Conservation (phyloP, 1,140 invertebrate species). For the Watersipora subatra region DNA sequence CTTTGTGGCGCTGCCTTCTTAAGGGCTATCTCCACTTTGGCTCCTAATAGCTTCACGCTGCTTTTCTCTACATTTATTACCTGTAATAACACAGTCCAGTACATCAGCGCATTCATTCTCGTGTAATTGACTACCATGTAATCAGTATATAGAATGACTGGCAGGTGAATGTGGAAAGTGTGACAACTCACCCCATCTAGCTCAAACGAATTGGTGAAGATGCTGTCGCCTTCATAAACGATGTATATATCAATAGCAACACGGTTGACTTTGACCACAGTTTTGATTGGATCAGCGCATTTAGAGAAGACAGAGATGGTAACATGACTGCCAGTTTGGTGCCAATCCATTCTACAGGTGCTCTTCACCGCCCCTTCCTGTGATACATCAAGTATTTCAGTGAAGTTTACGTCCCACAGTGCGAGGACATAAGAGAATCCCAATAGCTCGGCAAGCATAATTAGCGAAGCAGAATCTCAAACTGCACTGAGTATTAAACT, state of each 20-base stretch:
- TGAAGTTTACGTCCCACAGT: background rate
- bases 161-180: background rate
- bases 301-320: constrained; percentile 80
- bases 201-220: constrained; percentile 28
- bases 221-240: constrained; percentile 60
- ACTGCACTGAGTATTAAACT: background rate
- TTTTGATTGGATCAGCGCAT: constrained; percentile 63
- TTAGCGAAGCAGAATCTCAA: background rate
- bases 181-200: background rate
- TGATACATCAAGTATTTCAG: constrained; percentile 16
- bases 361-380: constrained; percentile 45
- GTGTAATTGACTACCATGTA: no score
- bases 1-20: constrained; percentile 68
- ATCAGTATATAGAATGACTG: background rate
- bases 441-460: no score
- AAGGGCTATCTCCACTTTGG: constrained; percentile 91
- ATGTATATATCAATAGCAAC: constrained; percentile 62
- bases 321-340: constrained; percentile 69
- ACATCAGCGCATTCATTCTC: no score
- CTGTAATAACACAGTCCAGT: no score
- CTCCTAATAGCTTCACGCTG: constrained; percentile 62
- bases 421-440: background rate
- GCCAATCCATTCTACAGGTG: constrained; percentile 80
- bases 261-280: constrained; percentile 66
- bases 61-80: constrained; percentile 46